Evolutionary conservation across 2,113 vertebrate genomes (phyloP), one percentile per base, ranked within the genome.

Genomic region (Cryptotis parvus): DNA sequence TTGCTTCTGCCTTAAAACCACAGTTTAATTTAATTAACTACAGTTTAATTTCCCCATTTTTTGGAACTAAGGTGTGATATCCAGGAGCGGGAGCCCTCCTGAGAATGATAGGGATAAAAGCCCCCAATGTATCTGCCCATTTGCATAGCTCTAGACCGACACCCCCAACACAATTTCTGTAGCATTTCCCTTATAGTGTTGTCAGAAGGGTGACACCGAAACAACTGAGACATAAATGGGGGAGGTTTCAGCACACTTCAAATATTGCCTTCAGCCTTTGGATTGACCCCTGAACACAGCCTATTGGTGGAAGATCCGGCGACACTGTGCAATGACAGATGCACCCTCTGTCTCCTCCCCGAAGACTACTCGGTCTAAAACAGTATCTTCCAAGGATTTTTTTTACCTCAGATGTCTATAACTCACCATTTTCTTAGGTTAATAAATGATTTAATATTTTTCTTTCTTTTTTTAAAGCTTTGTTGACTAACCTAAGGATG

Each of bases 81-180:
- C 22, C 24, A 49, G 58, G 16, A 72, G 75, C 16, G 63, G 76
- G 88, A 74, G 22, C 14, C 2, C 9, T 70, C 65, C 9, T 4
- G 9, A 20, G n/a, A 6, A 11, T 8, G 11, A 26, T 3, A 0
- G 1, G 26, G 12, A 22, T 31, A 41, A 41, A 31, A 33, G 14
- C 4, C 49, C 2, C 31, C 15, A 9, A 26, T 9, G 15, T 37
- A 29, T 27, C 35, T 18, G 31, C 1, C 0, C 1, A 29, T 61
- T 16, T 43, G 39, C 15, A 31, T 6, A 14, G 27, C 15, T 9
- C 7, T 3, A 9, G n/a, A 14, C 9, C 0, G 0, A 20, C 18
- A n/a, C 75, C 0, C 6, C 1, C 24, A 31, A 5, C 3, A 24
- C 4, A 14, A 26, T 9, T 27, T 11, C 16, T 0, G 2, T 27